Conservation (phyloP, 2,888 invertebrate genomes). For the Vanessa cardui region DNA sequence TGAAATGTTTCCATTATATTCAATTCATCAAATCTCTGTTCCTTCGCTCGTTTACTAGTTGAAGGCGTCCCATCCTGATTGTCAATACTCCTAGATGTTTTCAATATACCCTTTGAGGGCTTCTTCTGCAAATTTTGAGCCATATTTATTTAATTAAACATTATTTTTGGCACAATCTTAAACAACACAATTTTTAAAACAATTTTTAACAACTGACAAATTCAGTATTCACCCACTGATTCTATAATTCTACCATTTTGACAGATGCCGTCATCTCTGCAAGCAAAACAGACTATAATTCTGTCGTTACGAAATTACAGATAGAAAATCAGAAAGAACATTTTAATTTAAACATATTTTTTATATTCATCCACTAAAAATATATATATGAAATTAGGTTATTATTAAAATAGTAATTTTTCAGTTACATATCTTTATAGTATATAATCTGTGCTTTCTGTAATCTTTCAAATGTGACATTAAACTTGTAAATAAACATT, state of each 20-base stretch:
- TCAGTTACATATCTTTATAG: too few relatives aligned
- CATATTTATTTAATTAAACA: slow-evolving; percentile 72
- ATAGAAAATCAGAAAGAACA: too few relatives aligned
- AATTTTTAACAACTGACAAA: slow-evolving; percentile 31
- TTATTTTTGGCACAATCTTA: slow-evolving; percentile 44
- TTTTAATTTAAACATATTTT: neutral
- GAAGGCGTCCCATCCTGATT: slow-evolving; percentile 79
- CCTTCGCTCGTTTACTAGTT: slow-evolving; percentile 78
- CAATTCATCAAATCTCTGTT: slow-evolving; percentile 98
- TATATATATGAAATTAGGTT: too few relatives aligned
- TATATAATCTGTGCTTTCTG: too few relatives aligned
- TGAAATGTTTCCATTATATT: slow-evolving; percentile 99
- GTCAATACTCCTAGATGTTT: slow-evolving; percentile 96
- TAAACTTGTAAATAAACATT: slow-evolving; percentile 2
- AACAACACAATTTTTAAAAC: slow-evolving; percentile 24
- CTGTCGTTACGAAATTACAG: neutral
- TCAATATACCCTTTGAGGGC: slow-evolving; percentile 95
- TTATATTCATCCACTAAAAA: too few relatives aligned
- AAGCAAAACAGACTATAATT: neutral
- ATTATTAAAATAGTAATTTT: too few relatives aligned
- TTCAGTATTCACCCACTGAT: slow-evolving; percentile 28
- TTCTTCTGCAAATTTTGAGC: slow-evolving; percentile 91
- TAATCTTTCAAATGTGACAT: neutral
- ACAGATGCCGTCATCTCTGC: slow-evolving; percentile 12
- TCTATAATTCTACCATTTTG: slow-evolving; percentile 17